phyloP scores from a whole-genome alignment of 2,113 vertebrate species.

The Agelaius tricolor region DNA sequence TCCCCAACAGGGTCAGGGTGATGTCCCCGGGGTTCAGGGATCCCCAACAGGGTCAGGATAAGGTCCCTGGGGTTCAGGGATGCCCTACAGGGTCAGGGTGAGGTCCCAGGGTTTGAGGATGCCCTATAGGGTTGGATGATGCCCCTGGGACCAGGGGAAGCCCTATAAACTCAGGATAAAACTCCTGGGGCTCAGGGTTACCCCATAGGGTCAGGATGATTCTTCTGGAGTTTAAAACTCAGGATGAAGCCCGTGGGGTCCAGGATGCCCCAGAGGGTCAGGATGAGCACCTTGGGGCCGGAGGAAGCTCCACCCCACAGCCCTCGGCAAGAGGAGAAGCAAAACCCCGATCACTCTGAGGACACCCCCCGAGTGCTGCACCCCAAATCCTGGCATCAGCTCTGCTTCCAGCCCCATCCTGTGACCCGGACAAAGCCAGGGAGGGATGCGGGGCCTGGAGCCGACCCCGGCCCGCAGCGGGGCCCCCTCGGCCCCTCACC shows the following conservation, averaged over 20 bases:
- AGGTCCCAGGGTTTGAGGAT: accelerated
- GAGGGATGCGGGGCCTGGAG: background rate
- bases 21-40: accelerated
- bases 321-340: accelerated
- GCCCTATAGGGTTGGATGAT: accelerated
- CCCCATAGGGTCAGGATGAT: background rate
- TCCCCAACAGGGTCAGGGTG: accelerated
- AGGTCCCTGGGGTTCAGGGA: too few relatives aligned
- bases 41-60: background rate
- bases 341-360: accelerated
- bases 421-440: accelerated
- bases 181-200: too few relatives aligned
- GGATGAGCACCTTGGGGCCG: accelerated
- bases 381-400: background rate
- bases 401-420: background rate
- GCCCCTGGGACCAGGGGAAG: accelerated
- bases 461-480: background rate
- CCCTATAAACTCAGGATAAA: background rate
- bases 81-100: background rate
- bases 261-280: background rate
- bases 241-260: background rate
- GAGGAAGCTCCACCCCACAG: background rate
- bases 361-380: background rate
- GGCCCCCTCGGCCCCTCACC: background rate
- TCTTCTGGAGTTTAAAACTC: accelerated